These are phyloP conservation scores for Prochilodus magdalenae DNA, from an alignment of 2,113 vertebrate species.

Conservation along the genomic window DNA sequence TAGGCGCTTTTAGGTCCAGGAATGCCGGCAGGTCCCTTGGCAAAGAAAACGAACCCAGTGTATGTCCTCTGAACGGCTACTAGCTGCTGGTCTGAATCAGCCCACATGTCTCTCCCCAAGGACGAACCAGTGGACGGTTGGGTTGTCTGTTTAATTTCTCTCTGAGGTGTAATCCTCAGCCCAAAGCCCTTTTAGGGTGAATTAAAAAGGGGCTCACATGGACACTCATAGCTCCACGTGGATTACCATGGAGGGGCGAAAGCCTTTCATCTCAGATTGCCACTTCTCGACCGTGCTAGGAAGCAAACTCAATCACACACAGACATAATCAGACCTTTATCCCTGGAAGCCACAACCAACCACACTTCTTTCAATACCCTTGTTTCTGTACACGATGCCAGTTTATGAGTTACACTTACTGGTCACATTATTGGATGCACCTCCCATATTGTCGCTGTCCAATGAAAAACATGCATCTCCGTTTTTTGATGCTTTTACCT, in stretches of 20 bases:
- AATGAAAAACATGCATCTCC: too few species aligned
- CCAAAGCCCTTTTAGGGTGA: constrained; percentile 40
- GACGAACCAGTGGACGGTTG: constrained; percentile 23
- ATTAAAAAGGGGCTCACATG: constrained; percentile 31
- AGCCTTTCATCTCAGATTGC: constrained; percentile 38
- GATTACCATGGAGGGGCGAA: constrained; percentile 20
- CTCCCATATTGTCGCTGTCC: too few species aligned
- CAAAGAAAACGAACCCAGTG: constrained; percentile 49
- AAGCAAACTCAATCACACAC: background rate
- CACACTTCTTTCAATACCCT: background rate
- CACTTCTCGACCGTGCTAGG: background rate
- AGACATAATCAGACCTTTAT: background rate
- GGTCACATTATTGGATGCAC: too few species aligned
- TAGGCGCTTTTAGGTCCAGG: constrained; percentile 39
- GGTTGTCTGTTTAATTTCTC: constrained; percentile 37
- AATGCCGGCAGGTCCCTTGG: constrained; percentile 48
- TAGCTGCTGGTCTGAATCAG: constrained; percentile 22
- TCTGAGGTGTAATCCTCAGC: constrained; percentile 34
- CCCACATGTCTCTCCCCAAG: constrained; percentile 10
- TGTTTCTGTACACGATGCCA: background rate
- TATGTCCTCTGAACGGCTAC: constrained; percentile 38
- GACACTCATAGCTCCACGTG: constrained; percentile 25
- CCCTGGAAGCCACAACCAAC: background rate
- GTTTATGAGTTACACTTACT: background rate
- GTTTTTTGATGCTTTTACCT: too few species aligned